A percentile compares a stretch with the other conserved stretches of the same genome.
Conservation (phyloP, 2,113 vertebrate genomes). For the Austrofundulus limnaeus region DNA sequence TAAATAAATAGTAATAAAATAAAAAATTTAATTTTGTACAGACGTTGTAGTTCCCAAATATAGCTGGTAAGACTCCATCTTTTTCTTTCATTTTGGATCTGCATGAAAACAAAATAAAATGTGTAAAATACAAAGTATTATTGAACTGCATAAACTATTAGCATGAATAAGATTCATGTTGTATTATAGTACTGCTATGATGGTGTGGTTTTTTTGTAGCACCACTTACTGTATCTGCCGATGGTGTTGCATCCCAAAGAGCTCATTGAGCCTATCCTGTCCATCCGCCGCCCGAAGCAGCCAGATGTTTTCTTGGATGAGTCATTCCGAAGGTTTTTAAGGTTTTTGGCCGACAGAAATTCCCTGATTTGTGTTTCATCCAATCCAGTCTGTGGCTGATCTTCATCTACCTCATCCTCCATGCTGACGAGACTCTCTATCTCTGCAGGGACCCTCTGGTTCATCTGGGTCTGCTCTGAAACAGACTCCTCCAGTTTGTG, state of each 20-base stretch:
- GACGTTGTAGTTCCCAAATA: conserved; percentile 44
- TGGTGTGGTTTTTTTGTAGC: not conserved
- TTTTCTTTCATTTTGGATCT: conserved; percentile 65
- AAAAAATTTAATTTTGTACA: conserved; percentile 54
- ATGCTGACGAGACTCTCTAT: conserved; percentile 6
- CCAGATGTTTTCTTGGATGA: conserved; percentile 72
- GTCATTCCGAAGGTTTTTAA: conserved; percentile 77
- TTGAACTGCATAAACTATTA: not conserved
- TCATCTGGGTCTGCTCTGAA: conserved; percentile 40
- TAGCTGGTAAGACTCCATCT: conserved; percentile 74
- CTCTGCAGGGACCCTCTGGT: conserved; percentile 22
- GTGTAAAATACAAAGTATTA: not conserved
- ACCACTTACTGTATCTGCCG: conserved; percentile 72
- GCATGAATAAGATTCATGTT: not conserved
- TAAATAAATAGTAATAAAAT: conserved; percentile 76
- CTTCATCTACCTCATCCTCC: conserved; percentile 26
- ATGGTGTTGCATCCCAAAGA: conserved; percentile 85
- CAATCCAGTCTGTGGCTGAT: conserved; percentile 12
- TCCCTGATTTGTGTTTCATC: conserved; percentile 45
- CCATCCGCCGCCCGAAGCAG: conserved; percentile 87
- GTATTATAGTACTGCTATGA: not conserved
- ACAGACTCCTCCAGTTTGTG: conserved; percentile 74
- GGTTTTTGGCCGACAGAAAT: conserved; percentile 67
- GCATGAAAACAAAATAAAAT: conserved; percentile 40
- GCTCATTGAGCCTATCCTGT: conserved; percentile 86